Percentiles rank a stretch among this genome's conserved stretches.
phyloP scores from a whole-genome alignment of 2,113 vertebrate genomes.

The Myrmecophaga tridactyla region DNA sequence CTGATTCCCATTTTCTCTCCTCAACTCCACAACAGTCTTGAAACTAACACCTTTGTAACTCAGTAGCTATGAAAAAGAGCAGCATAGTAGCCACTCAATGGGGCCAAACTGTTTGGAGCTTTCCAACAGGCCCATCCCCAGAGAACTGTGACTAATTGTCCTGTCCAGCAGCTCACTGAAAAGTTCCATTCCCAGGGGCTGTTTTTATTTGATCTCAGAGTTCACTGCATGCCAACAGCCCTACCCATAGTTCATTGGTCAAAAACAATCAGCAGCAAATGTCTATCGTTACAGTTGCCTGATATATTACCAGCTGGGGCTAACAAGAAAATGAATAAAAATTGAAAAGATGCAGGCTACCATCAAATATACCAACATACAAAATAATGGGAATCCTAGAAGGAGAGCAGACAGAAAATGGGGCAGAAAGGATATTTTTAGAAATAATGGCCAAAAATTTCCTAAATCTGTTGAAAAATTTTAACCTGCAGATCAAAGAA shows the following conservation, averaged over 20 bases:
- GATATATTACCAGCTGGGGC: no score
- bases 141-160: fast-evolving
- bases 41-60: neutral
- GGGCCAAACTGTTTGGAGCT: fast-evolving
- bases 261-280: neutral
- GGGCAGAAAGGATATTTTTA: neutral
- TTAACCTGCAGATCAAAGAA: neutral
- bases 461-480: neutral
- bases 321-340: neutral
- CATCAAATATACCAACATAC: no score
- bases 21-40: neutral
- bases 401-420: no score
- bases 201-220: neutral
- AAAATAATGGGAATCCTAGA: no score
- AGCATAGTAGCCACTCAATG: no score
- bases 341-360: neutral
- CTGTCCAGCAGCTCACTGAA: no score
- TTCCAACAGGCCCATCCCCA: neutral
- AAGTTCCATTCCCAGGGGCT: neutral
- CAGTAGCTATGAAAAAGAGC: neutral
- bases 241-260: neutral
- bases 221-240: neutral
- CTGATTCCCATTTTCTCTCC: neutral
- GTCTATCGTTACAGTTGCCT: neutral
- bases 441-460: neutral